Conservation (phyloP, 2,113 vertebrate genomes). For the Nettapus auritus region DNA sequence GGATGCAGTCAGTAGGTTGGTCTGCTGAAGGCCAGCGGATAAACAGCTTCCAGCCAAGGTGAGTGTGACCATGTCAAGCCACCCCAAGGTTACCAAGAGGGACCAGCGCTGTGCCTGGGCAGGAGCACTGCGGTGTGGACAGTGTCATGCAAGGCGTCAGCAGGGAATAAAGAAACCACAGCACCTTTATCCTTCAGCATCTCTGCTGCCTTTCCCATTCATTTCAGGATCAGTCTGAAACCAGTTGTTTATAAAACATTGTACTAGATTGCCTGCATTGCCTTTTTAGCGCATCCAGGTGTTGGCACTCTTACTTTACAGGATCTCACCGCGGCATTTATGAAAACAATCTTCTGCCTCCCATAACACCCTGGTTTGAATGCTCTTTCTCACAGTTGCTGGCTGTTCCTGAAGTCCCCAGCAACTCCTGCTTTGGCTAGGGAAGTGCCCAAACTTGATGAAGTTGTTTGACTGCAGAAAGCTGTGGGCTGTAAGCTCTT, state of each 20-base stretch:
- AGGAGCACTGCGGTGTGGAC: rapidly evolving
- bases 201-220: background rate
- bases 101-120: rapidly evolving
- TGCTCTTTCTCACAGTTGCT: background rate
- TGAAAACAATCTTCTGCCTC: background rate
- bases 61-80: no score
- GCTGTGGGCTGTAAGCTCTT: background rate
- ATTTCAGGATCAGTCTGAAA: background rate
- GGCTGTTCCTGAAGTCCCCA: background rate
- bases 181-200: background rate
- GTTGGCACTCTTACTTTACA: background rate
- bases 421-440: background rate
- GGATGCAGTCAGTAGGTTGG: background rate
- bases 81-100: background rate
- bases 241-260: constrained; percentile 23
- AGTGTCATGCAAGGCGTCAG: background rate
- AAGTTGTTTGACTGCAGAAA: background rate
- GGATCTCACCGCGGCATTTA: background rate
- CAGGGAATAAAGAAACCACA: background rate
- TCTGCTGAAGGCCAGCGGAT: rapidly evolving
- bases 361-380: background rate
- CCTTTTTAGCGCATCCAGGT: background rate
- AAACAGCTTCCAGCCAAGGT: background rate
- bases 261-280: background rate
- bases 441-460: background rate